Percentiles rank a stretch among this genome's conserved stretches.
These are phyloP conservation scores for Lasioglossum calceatum DNA, from an alignment of 2,888 invertebrate genomes.

Conservation along the genomic window DNA sequence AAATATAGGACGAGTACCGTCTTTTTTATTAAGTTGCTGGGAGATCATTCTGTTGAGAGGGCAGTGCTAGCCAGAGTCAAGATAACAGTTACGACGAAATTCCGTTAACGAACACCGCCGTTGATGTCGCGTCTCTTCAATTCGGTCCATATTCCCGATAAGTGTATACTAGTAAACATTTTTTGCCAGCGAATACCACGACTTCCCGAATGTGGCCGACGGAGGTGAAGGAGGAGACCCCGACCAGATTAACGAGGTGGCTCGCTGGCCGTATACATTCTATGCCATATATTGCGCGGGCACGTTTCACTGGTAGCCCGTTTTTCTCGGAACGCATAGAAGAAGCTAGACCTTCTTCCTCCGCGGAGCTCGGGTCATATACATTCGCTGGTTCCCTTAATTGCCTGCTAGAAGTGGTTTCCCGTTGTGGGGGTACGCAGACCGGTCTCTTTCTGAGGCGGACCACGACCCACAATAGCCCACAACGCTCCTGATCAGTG, in stretches of 20 bases:
- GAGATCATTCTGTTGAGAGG: neutral
- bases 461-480: neutral
- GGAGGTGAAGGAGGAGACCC: neutral
- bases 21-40: neutral
- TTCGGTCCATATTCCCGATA: conserved; percentile 33
- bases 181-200: conserved; percentile 35
- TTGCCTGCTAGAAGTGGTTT: conserved; percentile 51
- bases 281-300: conserved; percentile 58
- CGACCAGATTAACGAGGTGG: conserved; percentile 47
- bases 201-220: conserved; percentile 38
- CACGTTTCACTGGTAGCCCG: conserved; percentile 47
- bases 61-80: neutral
- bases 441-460: conserved; percentile 47
- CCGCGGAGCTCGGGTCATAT: conserved; percentile 42
- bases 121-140: conserved; percentile 22
- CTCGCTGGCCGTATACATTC: conserved; percentile 3
- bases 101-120: conserved; percentile 36
- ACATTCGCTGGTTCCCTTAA: conserved; percentile 60
- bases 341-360: conserved; percentile 58
- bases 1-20: neutral
- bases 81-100: conserved; percentile 48
- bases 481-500: neutral
- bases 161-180: conserved; percentile 49
- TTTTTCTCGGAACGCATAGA: conserved; percentile 58
- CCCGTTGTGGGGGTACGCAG: conserved; percentile 39